phyloP scores from a whole-genome alignment of 2,797 vertebrate genomes.

The Staurois parvus region DNA sequence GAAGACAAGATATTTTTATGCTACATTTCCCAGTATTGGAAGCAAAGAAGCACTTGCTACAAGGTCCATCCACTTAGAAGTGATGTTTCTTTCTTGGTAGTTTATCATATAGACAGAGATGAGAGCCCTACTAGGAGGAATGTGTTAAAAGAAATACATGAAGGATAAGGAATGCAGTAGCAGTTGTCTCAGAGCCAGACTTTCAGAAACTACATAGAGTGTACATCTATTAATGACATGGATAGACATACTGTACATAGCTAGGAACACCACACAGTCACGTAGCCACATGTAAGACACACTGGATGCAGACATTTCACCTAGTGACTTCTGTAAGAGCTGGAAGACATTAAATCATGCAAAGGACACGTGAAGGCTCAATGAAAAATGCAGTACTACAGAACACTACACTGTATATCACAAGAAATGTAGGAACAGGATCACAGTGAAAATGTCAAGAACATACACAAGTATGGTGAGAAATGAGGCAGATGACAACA shows the following conservation, averaged over 20 bases:
- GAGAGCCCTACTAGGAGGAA: constrained; percentile 18
- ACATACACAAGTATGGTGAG: too few species aligned
- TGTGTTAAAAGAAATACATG: constrained; percentile 18
- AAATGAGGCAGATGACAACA: too few species aligned
- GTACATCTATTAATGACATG: not conserved
- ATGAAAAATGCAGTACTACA: too few species aligned
- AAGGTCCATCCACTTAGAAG: not conserved
- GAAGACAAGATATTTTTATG: not conserved
- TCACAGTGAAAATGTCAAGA: too few species aligned
- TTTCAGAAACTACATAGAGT: constrained; percentile 9
- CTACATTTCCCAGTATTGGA: not conserved
- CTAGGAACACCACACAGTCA: constrained; percentile 4
- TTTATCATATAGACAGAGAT: constrained; percentile 4
- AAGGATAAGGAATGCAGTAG: constrained; percentile 26
- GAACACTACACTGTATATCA: too few species aligned
- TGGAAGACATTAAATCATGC: not conserved
- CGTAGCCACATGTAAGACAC: constrained; percentile 1
- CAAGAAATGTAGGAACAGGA: too few species aligned
- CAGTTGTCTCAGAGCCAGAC: constrained; percentile 12
- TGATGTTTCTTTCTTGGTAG: constrained; percentile 17
- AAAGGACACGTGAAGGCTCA: too few species aligned
- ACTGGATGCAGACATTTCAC: not conserved
- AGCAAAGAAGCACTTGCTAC: not conserved
- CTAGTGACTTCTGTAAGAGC: not conserved
- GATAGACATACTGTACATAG: not conserved